Evolutionary conservation across 2,797 vertebrate genomes (phyloP).

Genomic region (Sibirionetta formosa): DNA sequence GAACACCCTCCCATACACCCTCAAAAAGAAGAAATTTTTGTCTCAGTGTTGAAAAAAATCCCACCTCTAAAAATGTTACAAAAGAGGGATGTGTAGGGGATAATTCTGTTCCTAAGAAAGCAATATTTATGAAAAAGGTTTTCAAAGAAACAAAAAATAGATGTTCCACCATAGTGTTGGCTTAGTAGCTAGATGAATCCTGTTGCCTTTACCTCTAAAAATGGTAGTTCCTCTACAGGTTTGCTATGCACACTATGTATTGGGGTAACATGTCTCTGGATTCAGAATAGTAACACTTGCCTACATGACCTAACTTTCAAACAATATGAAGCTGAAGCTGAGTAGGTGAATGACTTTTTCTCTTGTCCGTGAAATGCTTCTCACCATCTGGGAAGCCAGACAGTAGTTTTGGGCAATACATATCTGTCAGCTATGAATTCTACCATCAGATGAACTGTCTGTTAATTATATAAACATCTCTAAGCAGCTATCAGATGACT

Average conservation of each 20-base stretch:
- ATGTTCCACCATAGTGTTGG: background rate
- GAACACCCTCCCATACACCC: background rate
- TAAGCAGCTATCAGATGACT: background rate
- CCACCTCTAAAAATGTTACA: background rate
- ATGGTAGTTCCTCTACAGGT: background rate
- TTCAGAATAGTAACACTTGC: background rate
- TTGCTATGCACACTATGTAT: background rate
- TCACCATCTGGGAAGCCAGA: background rate
- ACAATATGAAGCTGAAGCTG: background rate
- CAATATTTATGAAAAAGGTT: rapidly evolving
- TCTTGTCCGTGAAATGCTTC: background rate
- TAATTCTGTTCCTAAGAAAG: background rate
- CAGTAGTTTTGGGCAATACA: background rate
- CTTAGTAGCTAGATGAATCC: background rate
- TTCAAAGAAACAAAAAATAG: background rate
- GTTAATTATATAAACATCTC: background rate
- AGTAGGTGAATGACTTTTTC: background rate
- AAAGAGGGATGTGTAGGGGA: rapidly evolving
- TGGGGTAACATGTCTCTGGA: rapidly evolving
- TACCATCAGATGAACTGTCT: background rate
- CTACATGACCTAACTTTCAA: background rate
- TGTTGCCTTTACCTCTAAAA: background rate
- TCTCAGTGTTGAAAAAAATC: background rate
- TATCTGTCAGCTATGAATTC: background rate
- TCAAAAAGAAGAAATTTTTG: background rate